These are phyloP conservation scores for Ctenopoma multispine DNA, from an alignment of 2,797 vertebrate species.

Conservation along the genomic window DNA sequence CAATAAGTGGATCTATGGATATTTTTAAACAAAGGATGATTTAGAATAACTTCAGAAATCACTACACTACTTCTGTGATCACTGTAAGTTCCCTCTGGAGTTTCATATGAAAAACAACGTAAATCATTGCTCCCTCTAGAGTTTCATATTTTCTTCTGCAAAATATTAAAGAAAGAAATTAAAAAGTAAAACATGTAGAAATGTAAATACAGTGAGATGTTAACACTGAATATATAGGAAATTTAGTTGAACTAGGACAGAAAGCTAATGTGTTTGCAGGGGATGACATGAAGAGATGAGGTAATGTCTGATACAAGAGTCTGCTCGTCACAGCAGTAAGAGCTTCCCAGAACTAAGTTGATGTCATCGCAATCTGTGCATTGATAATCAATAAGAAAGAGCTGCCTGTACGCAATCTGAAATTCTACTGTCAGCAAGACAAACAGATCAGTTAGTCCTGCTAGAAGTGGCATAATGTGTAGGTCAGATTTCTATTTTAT, in stretches of 20 bases:
- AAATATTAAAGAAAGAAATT: not conserved
- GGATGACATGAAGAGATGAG: conserved; percentile 56
- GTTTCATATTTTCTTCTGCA: not conserved
- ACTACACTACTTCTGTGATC: not conserved
- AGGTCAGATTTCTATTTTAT: not conserved
- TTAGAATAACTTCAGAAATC: conserved; percentile 33
- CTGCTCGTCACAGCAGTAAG: conserved; percentile 48
- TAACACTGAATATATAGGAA: not conserved
- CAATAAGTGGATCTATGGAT: not conserved
- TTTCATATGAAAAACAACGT: not conserved
- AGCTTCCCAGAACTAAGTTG: conserved; percentile 76
- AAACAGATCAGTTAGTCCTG: not conserved
- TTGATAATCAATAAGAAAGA: conserved; percentile 51
- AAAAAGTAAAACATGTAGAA: not conserved
- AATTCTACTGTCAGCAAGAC: conserved; percentile 1
- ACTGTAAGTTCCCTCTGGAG: not conserved
- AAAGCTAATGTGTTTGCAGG: conserved; percentile 5
- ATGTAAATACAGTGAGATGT: not conserved
- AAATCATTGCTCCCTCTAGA: not conserved
- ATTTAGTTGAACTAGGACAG: not conserved
- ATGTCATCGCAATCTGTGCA: conserved; percentile 74
- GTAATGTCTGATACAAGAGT: conserved; percentile 74
- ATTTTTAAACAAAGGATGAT: conserved; percentile 74
- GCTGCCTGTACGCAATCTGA: conserved; percentile 4
- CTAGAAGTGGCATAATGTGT: not conserved